Evolutionary conservation across 2,113 vertebrate species (phyloP).

Genomic region (Leptodactylus fuscus): DNA sequence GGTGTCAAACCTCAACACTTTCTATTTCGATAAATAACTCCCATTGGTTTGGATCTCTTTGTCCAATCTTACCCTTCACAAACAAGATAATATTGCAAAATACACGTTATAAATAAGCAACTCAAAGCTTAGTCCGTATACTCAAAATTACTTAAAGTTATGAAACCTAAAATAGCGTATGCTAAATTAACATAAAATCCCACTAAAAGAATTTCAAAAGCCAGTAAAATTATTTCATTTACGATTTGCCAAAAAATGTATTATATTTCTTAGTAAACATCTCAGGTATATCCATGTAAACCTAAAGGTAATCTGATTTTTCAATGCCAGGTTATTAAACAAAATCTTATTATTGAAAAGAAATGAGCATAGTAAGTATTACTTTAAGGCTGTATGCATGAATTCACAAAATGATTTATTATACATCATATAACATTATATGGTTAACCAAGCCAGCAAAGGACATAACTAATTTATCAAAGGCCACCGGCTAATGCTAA

Average conservation of each 20-base stretch:
- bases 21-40: not conserved
- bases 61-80: not conserved
- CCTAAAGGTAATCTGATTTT: not conserved
- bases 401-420: constrained; percentile 54
- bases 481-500: constrained; percentile 47
- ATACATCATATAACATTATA: constrained; percentile 44
- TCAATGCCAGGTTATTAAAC: constrained; percentile 33
- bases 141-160: not conserved
- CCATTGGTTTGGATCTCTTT: not conserved
- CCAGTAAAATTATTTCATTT: not conserved
- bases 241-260: not conserved
- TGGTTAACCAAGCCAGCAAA: constrained; percentile 52
- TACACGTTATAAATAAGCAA: not conserved
- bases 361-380: constrained; percentile 16
- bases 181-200: not conserved
- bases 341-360: constrained; percentile 16
- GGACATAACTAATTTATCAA: constrained; percentile 53
- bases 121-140: not conserved
- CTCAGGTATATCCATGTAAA: not conserved
- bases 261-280: constrained; percentile 12
- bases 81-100: not conserved
- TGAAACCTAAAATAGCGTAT: not conserved
- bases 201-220: not conserved
- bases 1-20: not conserved
- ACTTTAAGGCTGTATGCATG: constrained; percentile 55